A percentile compares a stretch with the other conserved stretches of the same genome.
phyloP scores from a whole-genome alignment of 2,888 invertebrate species.

The Mythimna albipuncta region DNA sequence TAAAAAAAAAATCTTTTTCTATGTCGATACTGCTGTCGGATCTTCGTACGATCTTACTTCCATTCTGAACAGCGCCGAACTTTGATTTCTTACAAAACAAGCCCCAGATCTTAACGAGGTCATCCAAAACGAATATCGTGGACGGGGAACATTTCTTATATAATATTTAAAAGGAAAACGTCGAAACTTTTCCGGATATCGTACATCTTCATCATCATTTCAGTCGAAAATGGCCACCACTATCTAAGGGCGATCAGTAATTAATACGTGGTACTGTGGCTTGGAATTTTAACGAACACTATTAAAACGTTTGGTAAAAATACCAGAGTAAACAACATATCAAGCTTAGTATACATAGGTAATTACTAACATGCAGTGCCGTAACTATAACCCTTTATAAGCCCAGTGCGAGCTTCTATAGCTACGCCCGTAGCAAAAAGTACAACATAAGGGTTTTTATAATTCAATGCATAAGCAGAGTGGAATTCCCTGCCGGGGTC shows the following conservation, averaged over 20 bases:
- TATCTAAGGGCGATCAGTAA: slow-evolving; percentile 20
- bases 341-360: background rate
- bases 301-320: slow-evolving; percentile 12
- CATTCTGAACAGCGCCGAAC: slow-evolving; percentile 8
- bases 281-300: slow-evolving; percentile 18
- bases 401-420: too few species aligned
- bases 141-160: slow-evolving; percentile 30
- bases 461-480: too few species aligned
- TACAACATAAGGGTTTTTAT: too few species aligned
- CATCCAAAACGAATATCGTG: slow-evolving; percentile 11
- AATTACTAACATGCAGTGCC: too few species aligned
- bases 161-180: slow-evolving; percentile 39
- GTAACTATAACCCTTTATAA: too few species aligned
- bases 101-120: slow-evolving; percentile 29
- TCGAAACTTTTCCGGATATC: slow-evolving; percentile 23
- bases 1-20: background rate
- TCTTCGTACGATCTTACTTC: background rate
- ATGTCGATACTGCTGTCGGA: background rate
- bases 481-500: too few species aligned
- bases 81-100: slow-evolving; percentile 32
- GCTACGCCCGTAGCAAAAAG: too few species aligned
- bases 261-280: slow-evolving; percentile 28
- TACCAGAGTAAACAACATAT: background rate
- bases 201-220: background rate
- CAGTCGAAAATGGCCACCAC: too few species aligned